Base-by-base conservation (phyloP, 2,888 invertebrate species). In the Rhamnusium bicolor region DNA sequence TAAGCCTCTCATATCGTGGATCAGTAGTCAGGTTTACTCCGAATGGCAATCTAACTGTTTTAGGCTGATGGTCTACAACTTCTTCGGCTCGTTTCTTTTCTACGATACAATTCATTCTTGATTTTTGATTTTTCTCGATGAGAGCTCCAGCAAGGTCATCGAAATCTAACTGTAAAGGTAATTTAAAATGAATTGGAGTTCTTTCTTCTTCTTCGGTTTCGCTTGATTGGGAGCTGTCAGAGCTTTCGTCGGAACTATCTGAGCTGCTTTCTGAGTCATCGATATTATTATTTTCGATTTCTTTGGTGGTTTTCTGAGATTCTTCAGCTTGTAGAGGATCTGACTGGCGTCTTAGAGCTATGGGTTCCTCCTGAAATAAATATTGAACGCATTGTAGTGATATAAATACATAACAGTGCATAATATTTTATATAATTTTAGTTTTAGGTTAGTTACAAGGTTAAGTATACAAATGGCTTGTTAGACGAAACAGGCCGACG, bases 31-130 rank as follows among this genome's bases (percentile, higher is more conserved):
- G 86, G 83, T 93, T 93, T 62, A 92, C 88, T 76, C 93, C 93
- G 84, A 93, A 92, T 18, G 93, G 92, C 74, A 93, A 87, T 63
- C 90, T 89, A 53, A 93, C 88, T 4, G 91, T 92, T 85, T 92
- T 92, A 0, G 93, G 89, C 83, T 93, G 92, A 77, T 94, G 93
- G 79, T 95, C 95, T 83, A 95, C 92, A 27, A 96, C 91, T 86
- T 96, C 95, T 84, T 96, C 96, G 65, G 94, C 92, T 78, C 92
- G 93, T 81, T 95, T 94, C 86, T 95, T 94, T 87, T 96, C 96
- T 51, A 96, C 95, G 19, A 96, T 92, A 88, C 96, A 97, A 89
- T 96, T 96, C 93, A 96, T 96, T 87, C 94, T 93, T 72, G 95
- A 95, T 85, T 92, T 92, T 84, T 93, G 93, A 86, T 92, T 92